These are phyloP conservation scores for Sesia apiformis DNA, from an alignment of 2,888 invertebrate genomes.

Conservation along the genomic window DNA sequence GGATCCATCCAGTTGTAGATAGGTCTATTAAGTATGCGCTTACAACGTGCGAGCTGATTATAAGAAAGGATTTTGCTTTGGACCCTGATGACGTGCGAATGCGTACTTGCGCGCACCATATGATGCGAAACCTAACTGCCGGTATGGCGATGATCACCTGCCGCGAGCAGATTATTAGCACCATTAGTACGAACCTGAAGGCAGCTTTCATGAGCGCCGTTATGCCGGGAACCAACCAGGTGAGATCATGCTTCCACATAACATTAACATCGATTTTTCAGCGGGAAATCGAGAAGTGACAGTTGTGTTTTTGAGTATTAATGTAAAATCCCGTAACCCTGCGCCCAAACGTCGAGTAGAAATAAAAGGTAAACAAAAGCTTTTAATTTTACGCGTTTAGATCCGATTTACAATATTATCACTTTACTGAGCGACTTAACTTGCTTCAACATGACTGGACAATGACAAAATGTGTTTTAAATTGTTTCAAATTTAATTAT, in stretches of 20 bases:
- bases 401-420: too few relatives aligned
- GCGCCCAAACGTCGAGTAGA: too few relatives aligned
- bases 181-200: slow-evolving; percentile 92
- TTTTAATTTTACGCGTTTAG: too few relatives aligned
- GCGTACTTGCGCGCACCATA: slow-evolving; percentile 94
- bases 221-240: slow-evolving; percentile 74
- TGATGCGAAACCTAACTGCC: slow-evolving; percentile 96
- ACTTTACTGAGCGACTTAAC: background rate
- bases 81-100: slow-evolving; percentile 96
- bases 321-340: too few relatives aligned
- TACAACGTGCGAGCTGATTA: slow-evolving; percentile 96
- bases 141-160: slow-evolving; percentile 99
- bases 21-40: slow-evolving; percentile 97
- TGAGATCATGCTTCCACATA: slow-evolving; percentile 12
- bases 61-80: slow-evolving; percentile 97
- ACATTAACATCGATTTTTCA: too few relatives aligned
- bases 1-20: slow-evolving; percentile 96
- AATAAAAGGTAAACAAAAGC: too few relatives aligned
- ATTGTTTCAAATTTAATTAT: background rate
- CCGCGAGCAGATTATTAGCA: slow-evolving; percentile 91
- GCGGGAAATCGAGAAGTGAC: too few relatives aligned
- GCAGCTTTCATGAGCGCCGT: slow-evolving; percentile 84
- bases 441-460: background rate
- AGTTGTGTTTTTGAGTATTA: too few relatives aligned
- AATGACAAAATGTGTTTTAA: too few relatives aligned